Evolutionary conservation across 2,113 vertebrate species (phyloP).

Genomic region (Heterotilapia buettikoferi): DNA sequence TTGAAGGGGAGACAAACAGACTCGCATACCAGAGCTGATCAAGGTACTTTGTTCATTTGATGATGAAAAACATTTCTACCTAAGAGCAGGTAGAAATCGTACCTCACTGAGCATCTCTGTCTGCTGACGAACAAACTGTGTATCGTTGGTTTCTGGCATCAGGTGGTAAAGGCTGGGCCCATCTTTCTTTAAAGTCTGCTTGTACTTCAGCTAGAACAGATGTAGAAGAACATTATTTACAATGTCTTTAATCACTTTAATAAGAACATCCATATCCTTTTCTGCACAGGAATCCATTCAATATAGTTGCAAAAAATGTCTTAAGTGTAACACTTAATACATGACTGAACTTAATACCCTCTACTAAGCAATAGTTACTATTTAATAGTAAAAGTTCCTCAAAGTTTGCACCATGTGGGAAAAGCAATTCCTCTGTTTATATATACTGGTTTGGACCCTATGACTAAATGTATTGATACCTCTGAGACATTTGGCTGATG

Average conservation of each 20-base stretch:
- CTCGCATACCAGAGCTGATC: neutral
- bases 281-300: neutral
- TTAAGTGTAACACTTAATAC: fast-evolving
- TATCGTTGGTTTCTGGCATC: constrained; percentile 49
- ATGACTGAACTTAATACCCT: neutral
- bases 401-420: neutral
- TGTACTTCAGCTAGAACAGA: constrained; percentile 35
- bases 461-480: neutral
- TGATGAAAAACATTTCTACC: neutral
- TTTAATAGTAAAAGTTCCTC: neutral
- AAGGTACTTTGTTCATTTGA: neutral
- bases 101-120: constrained; percentile 43
- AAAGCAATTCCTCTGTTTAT: neutral
- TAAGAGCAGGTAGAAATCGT: neutral
- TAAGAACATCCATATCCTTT: neutral
- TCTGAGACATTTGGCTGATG: neutral
- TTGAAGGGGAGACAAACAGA: neutral
- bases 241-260: neutral
- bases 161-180: constrained; percentile 30
- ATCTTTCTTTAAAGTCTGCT: neutral
- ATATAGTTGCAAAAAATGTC: neutral
- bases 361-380: neutral
- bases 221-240: neutral
- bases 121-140: constrained; percentile 18
- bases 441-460: neutral